Evolutionary conservation across 2,113 vertebrate species (phyloP), one percentile per base, ranked within the genome.

Genomic region (Chaetodon trifascialis): DNA sequence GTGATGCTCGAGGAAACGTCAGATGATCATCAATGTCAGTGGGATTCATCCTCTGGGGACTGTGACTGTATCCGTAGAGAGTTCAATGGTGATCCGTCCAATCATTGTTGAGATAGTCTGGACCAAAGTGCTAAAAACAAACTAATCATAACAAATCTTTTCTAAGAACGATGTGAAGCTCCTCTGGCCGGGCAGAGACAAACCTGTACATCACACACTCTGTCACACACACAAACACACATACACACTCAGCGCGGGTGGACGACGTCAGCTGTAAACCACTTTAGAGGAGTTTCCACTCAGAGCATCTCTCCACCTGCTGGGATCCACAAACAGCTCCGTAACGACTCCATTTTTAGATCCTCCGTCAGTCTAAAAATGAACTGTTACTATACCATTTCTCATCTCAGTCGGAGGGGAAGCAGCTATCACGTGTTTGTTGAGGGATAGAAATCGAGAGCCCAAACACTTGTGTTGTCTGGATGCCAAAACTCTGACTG

Each of bases 251-350:
- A 5, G 30, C 0, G 79, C 80, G 82, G 73, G 82, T 16, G 16
- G 52, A 76, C 71, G n/a, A n/a, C 70, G 65, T 87, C 85, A 83
- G 72, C 76, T 66, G 67, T 42, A 54, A 63, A 60, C n/a, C 82
- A 65, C 66, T 84, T 79, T 5, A 84, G 81, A 68, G 55, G 81
- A 80, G 63, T 64, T 87, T 65, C 88, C 77, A 78, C 67, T 70
- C 42, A 7, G 51, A 56, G 63, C 1, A 8, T 16, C 68, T 8
- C n/a, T 66, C 65, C 79, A 70, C 82, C 83, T 72, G 71, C 83
- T 76, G 80, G 80, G 83, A 86, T 12, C 67, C 36, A 76, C 46
- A 46, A 52, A 58, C 46, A 38, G 68, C 79, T 67, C 34, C 0
- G 71, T 21, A 19, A 36, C 34, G 6, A 11, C 30, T 77, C 76